A percentile compares a stretch with the other conserved stretches of the same genome.
Conservation (phyloP, 2,888 invertebrate genomes). For the Lathronympha strigana region DNA sequence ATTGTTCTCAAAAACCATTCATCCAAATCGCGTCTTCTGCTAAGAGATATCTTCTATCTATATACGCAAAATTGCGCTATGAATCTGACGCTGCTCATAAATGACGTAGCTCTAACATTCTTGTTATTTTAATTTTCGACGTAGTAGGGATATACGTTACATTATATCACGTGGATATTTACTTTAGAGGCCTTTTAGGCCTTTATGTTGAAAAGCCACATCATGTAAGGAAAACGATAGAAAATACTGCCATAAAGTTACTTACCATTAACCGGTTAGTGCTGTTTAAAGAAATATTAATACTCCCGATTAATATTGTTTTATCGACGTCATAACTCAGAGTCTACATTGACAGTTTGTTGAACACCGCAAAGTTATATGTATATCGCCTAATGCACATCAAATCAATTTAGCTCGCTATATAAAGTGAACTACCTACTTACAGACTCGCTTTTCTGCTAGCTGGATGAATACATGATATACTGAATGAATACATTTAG, state of each 20-base stretch:
- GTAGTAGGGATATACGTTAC: slow-evolving; percentile 7
- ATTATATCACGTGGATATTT: not conserved
- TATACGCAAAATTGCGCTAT: not conserved
- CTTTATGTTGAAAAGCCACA: slow-evolving; percentile 7
- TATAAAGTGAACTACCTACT: not conserved
- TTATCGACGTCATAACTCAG: not conserved
- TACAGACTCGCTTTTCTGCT: not conserved
- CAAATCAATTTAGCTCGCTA: slow-evolving; percentile 10
- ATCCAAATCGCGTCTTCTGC: not conserved
- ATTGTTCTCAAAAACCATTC: not conserved
- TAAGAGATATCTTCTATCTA: not conserved
- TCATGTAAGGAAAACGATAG: slow-evolving; percentile 21
- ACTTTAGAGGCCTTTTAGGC: slow-evolving; percentile 12
- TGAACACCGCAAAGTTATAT: slow-evolving; percentile 7
- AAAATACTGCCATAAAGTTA: slow-evolving; percentile 15
- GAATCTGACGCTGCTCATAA: not conserved
- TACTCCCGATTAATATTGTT: not conserved
- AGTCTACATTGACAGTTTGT: not conserved
- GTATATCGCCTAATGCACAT: not conserved
- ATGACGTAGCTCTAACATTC: not conserved
- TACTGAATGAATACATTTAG: not conserved
- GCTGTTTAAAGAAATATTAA: not conserved
- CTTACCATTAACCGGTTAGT: slow-evolving; percentile 8
- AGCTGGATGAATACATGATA: not conserved
- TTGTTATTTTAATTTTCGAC: slow-evolving; percentile 2